Evolutionary conservation across 2,888 invertebrate genomes (phyloP).

Genomic region (Cheilosia scutellata): DNA sequence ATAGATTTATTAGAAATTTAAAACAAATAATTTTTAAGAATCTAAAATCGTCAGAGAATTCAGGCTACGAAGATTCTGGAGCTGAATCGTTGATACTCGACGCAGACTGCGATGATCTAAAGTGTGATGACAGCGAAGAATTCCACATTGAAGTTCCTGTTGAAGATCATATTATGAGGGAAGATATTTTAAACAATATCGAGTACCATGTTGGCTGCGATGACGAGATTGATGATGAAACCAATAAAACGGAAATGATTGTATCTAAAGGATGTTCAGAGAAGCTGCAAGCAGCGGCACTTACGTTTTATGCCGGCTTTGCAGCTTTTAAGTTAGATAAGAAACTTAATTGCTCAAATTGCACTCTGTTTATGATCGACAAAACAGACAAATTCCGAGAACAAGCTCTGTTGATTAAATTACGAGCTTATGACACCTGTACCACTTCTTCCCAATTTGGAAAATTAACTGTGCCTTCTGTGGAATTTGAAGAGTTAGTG

Average conservation of each 20-base stretch:
- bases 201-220: not conserved
- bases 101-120: no score
- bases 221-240: not conserved
- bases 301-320: slow-evolving; percentile 4
- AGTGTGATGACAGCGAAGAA: no score
- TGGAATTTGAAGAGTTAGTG: not conserved
- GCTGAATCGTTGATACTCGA: no score
- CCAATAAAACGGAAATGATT: not conserved
- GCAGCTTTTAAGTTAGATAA: not conserved
- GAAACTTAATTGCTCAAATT: not conserved
- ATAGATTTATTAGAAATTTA: no score
- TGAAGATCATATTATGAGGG: not conserved
- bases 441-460: no score
- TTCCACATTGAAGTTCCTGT: no score
- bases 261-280: not conserved
- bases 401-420: no score
- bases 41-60: no score
- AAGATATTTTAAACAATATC: not conserved
- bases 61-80: no score
- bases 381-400: no score
- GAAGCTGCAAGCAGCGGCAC: not conserved
- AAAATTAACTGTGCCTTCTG: not conserved
- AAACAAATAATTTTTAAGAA: no score
- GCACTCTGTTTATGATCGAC: not conserved
- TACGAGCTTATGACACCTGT: no score